Evolutionary conservation across 2,888 invertebrate species (phyloP).

Genomic region (Conops quadrifasciatus): DNA sequence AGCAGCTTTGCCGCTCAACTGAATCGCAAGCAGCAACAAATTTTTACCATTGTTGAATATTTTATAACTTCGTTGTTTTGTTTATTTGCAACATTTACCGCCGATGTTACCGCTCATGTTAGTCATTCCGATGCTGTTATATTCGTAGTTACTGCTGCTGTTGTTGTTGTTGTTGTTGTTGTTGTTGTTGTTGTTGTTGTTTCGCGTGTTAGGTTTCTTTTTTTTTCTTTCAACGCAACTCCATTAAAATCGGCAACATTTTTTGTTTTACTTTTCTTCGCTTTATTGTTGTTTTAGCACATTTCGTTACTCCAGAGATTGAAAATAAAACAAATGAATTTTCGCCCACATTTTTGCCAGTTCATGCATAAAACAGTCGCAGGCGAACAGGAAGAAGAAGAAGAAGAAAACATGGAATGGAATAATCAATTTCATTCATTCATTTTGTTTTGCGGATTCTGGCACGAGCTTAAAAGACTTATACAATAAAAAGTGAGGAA

Average conservation of each 20-base stretch:
- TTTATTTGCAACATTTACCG: no score
- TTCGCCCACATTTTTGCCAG: conserved; percentile 53
- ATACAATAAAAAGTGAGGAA: background rate
- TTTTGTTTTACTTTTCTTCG: background rate
- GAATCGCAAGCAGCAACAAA: no score
- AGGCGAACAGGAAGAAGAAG: conserved; percentile 29
- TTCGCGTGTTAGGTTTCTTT: no score
- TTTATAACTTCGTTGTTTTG: no score
- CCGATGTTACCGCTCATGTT: no score
- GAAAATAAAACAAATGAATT: conserved; percentile 49
- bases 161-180: no score
- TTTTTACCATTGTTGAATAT: no score
- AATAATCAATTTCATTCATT: background rate
- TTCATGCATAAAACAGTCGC: conserved; percentile 53
- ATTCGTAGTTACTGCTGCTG: no score
- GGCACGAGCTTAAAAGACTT: background rate
- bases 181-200: no score
- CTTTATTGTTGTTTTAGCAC: background rate
- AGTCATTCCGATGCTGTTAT: no score
- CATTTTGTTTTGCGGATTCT: background rate
- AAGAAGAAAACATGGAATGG: no score
- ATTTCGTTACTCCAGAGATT: background rate
- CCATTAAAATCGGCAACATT: conserved; percentile 1
- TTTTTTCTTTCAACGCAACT: background rate
- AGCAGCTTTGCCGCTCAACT: no score